Evolutionary conservation across 2,888 invertebrate species (phyloP).

Genomic region (Agrochola macilenta): DNA sequence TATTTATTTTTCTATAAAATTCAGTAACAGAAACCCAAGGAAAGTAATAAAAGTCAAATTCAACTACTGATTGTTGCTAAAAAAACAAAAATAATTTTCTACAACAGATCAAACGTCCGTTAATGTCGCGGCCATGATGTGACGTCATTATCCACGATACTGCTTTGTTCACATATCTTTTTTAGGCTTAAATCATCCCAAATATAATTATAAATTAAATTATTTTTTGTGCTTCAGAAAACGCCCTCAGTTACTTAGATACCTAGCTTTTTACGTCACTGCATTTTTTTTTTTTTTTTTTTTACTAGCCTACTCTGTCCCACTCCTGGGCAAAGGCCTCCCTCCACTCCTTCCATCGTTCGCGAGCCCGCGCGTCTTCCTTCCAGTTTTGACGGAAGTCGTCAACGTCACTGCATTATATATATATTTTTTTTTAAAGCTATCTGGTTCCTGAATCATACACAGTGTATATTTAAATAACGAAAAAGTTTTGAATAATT

Average conservation of each 20-base stretch:
- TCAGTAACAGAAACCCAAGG: too few species aligned
- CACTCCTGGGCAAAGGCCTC: too few species aligned
- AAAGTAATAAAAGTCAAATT: background rate
- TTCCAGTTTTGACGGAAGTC: too few species aligned
- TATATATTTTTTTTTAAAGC: too few species aligned
- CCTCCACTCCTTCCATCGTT: too few species aligned
- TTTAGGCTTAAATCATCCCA: background rate
- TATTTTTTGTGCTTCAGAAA: background rate
- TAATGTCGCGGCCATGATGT: background rate
- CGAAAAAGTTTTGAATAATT: background rate
- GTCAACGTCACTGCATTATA: too few species aligned
- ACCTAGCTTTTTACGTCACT: too few species aligned
- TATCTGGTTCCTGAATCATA: background rate
- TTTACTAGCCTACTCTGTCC: too few species aligned
- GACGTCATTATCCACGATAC: background rate
- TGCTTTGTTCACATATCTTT: background rate
- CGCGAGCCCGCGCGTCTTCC: too few species aligned
- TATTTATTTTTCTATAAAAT: background rate
- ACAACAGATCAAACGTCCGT: background rate
- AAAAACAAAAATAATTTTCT: too few species aligned
- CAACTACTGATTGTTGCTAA: background rate
- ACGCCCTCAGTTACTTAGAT: background rate
- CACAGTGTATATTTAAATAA: background rate
- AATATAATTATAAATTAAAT: background rate
- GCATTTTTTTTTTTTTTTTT: too few species aligned